These are phyloP conservation scores for Caenorhabditis drosophilae DNA, from an alignment of 2,888 invertebrate genomes.

Conservation along the genomic window DNA sequence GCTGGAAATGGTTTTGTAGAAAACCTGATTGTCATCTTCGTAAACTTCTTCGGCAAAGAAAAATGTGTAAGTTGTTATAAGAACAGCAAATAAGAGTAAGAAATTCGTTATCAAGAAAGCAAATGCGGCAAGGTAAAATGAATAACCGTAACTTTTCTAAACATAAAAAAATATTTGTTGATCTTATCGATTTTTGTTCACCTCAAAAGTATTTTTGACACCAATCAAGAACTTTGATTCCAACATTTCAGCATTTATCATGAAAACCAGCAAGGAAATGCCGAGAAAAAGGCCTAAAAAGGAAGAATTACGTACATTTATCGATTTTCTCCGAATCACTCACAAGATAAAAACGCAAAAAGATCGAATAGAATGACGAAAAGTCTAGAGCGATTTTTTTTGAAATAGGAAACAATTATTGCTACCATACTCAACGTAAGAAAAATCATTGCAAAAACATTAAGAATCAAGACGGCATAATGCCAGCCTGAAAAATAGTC, in stretches of 20 bases:
- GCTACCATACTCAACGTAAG: slow-evolving; percentile 40
- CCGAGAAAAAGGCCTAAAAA: slow-evolving; percentile 54
- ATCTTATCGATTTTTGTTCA: slow-evolving; percentile 7
- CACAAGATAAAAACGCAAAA: slow-evolving; percentile 34
- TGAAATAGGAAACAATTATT: slow-evolving; percentile 51
- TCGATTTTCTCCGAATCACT: slow-evolving; percentile 6
- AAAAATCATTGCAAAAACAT: slow-evolving; percentile 48
- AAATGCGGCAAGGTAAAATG: slow-evolving; percentile 65
- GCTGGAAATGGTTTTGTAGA: not conserved
- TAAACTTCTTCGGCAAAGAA: slow-evolving; percentile 41
- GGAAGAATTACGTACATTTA: too few relatives aligned
- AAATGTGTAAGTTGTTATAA: slow-evolving; percentile 60
- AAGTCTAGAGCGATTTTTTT: slow-evolving; percentile 17
- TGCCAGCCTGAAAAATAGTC: slow-evolving; percentile 66
- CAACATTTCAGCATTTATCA: slow-evolving; percentile 68
- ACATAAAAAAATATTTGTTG: not conserved
- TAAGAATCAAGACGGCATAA: slow-evolving; percentile 64
- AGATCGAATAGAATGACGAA: slow-evolving; percentile 41
- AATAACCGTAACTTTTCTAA: slow-evolving; percentile 66
- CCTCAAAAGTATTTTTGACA: slow-evolving; percentile 61
- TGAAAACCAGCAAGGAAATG: slow-evolving; percentile 63
- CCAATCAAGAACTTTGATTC: slow-evolving; percentile 67
- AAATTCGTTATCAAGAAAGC: slow-evolving; percentile 56
- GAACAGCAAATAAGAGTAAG: slow-evolving; percentile 55
- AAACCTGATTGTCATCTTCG: not conserved